These are phyloP conservation scores for Ondatra zibethicus DNA, from an alignment of 2,113 vertebrate genomes.

Conservation along the genomic window DNA sequence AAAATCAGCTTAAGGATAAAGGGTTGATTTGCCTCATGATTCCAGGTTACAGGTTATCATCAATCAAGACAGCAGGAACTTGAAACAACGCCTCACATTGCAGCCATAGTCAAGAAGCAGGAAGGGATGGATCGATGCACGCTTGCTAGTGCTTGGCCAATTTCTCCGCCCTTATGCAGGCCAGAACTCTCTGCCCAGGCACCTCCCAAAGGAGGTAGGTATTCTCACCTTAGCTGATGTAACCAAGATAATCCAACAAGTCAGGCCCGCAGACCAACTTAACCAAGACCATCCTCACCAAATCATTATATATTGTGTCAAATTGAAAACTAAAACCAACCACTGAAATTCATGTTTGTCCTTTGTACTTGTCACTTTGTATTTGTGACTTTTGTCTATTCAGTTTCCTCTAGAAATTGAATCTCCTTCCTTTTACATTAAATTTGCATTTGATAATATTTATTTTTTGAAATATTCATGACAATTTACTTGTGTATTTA, in stretches of 20 bases:
- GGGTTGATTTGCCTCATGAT: not conserved
- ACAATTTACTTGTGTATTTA: not conserved
- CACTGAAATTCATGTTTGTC: not conserved
- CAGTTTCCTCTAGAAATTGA: not conserved
- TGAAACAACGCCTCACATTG: not conserved
- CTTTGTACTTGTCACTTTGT: not conserved
- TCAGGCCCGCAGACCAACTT: not conserved
- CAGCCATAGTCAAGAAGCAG: not conserved
- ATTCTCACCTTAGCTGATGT: not conserved
- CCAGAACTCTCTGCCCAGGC: too few relatives aligned
- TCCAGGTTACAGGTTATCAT: not conserved
- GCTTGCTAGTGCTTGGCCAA: too few relatives aligned
- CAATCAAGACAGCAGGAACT: not conserved
- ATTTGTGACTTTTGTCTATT: not conserved
- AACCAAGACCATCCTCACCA: not conserved
- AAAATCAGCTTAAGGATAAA: not conserved
- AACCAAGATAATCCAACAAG: not conserved
- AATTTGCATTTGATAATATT: not conserved
- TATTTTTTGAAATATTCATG: not conserved
- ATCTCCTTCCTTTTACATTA: not conserved
- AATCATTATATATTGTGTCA: too few relatives aligned
- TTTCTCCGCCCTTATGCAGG: too few relatives aligned
- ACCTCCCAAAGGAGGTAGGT: too few relatives aligned
- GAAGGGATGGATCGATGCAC: not conserved
- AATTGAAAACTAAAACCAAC: not conserved